A percentile compares a stretch with the other conserved stretches of the same genome.
Conservation (phyloP, 2,888 invertebrate species). For the Drosophila colorata region DNA sequence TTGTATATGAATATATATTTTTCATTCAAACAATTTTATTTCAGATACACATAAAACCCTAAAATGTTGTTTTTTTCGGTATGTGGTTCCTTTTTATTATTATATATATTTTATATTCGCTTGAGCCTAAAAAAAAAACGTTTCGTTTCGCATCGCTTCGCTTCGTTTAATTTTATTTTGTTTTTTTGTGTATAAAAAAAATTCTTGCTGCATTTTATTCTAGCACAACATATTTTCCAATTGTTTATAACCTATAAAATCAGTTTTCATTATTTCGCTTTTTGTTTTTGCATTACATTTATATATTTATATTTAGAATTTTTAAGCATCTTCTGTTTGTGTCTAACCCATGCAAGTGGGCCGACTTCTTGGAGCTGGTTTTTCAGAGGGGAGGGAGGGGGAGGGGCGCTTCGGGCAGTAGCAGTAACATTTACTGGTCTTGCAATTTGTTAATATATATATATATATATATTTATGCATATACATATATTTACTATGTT, state of each 20-base stretch:
- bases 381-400: slow-evolving; percentile 10
- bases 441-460: slow-evolving; percentile 25
- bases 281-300: slow-evolving; percentile 1
- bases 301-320: slow-evolving; percentile 27
- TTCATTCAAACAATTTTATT: slow-evolving; percentile 26
- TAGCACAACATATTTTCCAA: slow-evolving; percentile 47
- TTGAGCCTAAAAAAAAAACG: slow-evolving; percentile 40
- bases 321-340: slow-evolving; percentile 38
- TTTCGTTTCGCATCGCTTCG: slow-evolving; percentile 8
- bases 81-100: slow-evolving; percentile 10
- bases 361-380: slow-evolving; percentile 6
- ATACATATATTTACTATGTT: slow-evolving; percentile 19
- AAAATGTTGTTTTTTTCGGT: slow-evolving; percentile 20
- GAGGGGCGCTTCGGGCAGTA: slow-evolving; percentile 32
- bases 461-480: slow-evolving; percentile 11
- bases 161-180: slow-evolving; percentile 7
- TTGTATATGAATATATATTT: slow-evolving; percentile 29
- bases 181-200: slow-evolving; percentile 21
- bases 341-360: slow-evolving; percentile 36
- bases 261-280: slow-evolving; percentile 19
- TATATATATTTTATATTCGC: slow-evolving; percentile 7
- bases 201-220: slow-evolving; percentile 18
- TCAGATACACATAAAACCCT: slow-evolving; percentile 20
- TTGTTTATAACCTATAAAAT: slow-evolving; percentile 59
- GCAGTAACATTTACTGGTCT: slow-evolving; percentile 41